A percentile compares a stretch with the other conserved stretches of the same genome.
Conservation (phyloP, 2,888 invertebrate species). For the Caenorhabditis sp. region DNA sequence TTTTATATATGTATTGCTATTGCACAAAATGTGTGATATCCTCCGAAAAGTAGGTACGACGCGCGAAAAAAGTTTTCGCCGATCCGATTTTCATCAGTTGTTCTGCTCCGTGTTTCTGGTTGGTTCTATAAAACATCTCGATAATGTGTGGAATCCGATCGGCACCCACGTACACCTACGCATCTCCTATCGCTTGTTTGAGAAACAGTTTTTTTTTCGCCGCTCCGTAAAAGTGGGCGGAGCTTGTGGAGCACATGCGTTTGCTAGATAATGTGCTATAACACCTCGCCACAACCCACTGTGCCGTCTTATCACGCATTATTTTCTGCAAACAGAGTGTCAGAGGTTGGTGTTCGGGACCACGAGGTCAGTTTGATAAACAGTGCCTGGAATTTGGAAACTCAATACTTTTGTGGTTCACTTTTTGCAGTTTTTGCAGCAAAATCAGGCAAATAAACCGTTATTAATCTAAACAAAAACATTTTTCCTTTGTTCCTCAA, state of each 20-base stretch:
- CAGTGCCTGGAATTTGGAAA: conserved; percentile 27
- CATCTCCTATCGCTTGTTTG: conserved; percentile 1
- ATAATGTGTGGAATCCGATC: not conserved
- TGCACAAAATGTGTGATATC: conserved; percentile 10
- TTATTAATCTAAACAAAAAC: conserved; percentile 26
- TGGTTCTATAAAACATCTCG: conserved; percentile 10
- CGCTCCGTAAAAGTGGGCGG: conserved; percentile 30
- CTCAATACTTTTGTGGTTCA: conserved; percentile 8
- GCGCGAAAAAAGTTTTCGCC: not conserved
- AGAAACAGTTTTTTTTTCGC: conserved; percentile 18
- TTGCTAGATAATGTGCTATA: too few species aligned
- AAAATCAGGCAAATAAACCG: not conserved
- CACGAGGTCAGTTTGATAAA: conserved; percentile 18
- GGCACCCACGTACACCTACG: conserved; percentile 35
- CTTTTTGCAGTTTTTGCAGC: not conserved
- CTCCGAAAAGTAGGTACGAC: too few species aligned
- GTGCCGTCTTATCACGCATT: too few species aligned
- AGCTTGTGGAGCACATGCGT: conserved; percentile 12
- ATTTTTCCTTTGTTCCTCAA: conserved; percentile 5
- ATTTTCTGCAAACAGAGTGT: conserved; percentile 13
- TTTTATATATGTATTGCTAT: conserved; percentile 42
- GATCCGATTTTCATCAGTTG: not conserved
- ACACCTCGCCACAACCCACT: too few species aligned
- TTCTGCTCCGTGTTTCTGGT: not conserved
- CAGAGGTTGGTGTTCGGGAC: conserved; percentile 8